Conservation (phyloP, 1,140 invertebrate species). For the Agraylea sexmaculata region DNA sequence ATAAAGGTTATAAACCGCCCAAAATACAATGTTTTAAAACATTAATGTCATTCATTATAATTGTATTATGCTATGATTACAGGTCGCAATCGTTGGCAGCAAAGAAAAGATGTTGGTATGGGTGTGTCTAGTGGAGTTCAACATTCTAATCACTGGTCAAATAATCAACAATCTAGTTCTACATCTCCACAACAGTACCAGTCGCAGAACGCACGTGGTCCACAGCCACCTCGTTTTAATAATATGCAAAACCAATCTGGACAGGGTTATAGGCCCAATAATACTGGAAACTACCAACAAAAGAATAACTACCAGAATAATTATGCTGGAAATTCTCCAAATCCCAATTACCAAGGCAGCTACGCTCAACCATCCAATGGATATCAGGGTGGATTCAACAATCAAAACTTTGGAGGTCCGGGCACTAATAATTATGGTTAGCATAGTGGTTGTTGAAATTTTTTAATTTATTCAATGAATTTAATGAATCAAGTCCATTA, state of each 20-base stretch:
- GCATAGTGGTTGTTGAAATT: conserved; percentile 12
- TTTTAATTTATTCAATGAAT: neutral
- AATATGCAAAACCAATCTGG: conserved; percentile 9
- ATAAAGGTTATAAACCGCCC: conserved; percentile 12
- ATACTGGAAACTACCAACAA: conserved; percentile 24
- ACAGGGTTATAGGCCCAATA: conserved; percentile 12
- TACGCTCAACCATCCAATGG: conserved; percentile 29
- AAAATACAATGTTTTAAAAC: neutral
- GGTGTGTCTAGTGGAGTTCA: conserved; percentile 1
- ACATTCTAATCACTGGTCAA: conserved; percentile 31
- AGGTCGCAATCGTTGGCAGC: conserved; percentile 41
- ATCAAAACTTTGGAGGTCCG: conserved; percentile 35
- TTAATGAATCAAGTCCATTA: conserved; percentile 13
- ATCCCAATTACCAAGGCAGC: conserved; percentile 35
- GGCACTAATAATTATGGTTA: conserved; percentile 26
- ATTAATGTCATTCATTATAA: conserved; percentile 2
- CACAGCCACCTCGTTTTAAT: conserved; percentile 28
- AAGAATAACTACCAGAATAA: conserved; percentile 7
- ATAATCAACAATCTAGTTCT: conserved; percentile 26
- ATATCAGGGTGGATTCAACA: conserved; percentile 35
- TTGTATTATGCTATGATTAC: conserved; percentile 7
- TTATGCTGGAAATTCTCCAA: conserved; percentile 22
- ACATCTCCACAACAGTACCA: conserved; percentile 22
- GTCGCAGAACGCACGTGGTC: conserved; percentile 24
- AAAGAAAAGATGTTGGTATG: conserved; percentile 31